Evolutionary conservation across 2,113 vertebrate genomes (phyloP).

Genomic region (Hemichromis elongatus): DNA sequence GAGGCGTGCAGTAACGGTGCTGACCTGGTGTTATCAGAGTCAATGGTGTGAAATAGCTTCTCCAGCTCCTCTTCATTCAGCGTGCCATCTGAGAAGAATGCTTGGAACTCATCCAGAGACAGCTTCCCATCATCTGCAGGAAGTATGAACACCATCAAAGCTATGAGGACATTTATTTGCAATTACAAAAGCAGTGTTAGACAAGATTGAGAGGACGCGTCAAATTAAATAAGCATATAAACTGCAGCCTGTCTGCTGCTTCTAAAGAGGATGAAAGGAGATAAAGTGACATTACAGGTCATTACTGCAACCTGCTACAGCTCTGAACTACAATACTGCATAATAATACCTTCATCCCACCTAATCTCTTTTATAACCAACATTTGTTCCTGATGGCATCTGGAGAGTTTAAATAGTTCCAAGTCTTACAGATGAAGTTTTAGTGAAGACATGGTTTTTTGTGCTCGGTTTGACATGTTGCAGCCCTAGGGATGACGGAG

Average conservation of each 20-base stretch:
- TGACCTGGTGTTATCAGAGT: constrained; percentile 97
- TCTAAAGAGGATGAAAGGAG: neutral
- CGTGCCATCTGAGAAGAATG: constrained; percentile 94
- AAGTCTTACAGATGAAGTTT: neutral
- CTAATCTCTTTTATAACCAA: neutral
- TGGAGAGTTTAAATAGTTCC: neutral
- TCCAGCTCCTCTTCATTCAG: constrained; percentile 93
- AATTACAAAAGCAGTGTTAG: fast-evolving
- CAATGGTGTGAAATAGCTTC: constrained; percentile 94
- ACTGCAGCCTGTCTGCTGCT: neutral
- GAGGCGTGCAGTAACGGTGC: neutral
- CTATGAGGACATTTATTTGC: neutral
- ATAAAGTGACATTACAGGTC: neutral
- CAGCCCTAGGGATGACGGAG: neutral
- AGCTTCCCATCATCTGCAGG: constrained; percentile 91
- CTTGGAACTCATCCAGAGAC: constrained; percentile 96
- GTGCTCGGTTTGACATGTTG: neutral
- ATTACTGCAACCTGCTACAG: neutral
- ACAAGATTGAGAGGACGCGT: neutral
- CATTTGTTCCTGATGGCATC: neutral
- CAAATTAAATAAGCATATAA: neutral
- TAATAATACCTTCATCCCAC: neutral
- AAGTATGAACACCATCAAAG: neutral
- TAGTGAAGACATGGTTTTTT: fast-evolving
- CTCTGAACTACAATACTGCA: neutral